phyloP scores from a whole-genome alignment of 2,113 vertebrate species.

The Triplophysa dalaica region DNA sequence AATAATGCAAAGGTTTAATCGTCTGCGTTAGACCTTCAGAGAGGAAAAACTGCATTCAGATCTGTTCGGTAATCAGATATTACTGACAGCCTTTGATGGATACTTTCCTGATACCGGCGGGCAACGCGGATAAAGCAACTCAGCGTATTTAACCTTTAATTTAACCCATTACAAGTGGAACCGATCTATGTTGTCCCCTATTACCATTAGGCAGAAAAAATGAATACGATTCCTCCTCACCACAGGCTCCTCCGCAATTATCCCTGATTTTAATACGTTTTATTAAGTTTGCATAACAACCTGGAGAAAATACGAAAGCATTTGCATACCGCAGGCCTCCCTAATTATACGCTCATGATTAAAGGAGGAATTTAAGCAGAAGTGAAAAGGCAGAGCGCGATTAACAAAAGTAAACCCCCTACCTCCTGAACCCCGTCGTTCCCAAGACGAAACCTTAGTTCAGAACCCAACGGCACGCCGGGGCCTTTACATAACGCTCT shows the following conservation, averaged over 20 bases:
- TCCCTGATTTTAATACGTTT: slow-evolving; percentile 69
- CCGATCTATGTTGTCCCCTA: slow-evolving; percentile 48
- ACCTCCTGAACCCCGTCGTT: slow-evolving; percentile 13
- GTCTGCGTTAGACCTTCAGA: slow-evolving; percentile 35
- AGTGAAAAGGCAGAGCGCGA: slow-evolving; percentile 58
- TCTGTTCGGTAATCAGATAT: slow-evolving; percentile 40
- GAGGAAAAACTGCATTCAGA: slow-evolving; percentile 44
- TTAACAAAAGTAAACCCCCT: slow-evolving; percentile 56
- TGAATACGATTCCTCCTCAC: slow-evolving; percentile 50
- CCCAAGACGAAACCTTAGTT: slow-evolving; percentile 52
- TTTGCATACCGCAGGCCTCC: slow-evolving; percentile 65
- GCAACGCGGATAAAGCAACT: slow-evolving; percentile 43
- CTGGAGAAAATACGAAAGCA: slow-evolving; percentile 59
- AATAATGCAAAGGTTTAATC: slow-evolving; percentile 25
- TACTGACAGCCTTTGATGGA: slow-evolving; percentile 49
- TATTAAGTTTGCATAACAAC: slow-evolving; percentile 74
- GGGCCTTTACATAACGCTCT: slow-evolving; percentile 33
- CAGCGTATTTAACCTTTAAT: slow-evolving; percentile 57
- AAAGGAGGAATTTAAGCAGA: slow-evolving; percentile 66
- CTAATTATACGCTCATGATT: slow-evolving; percentile 71
- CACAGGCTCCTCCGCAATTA: slow-evolving; percentile 64
- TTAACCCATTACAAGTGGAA: slow-evolving; percentile 36
- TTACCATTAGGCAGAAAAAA: slow-evolving; percentile 51
- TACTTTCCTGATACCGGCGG: slow-evolving; percentile 40
- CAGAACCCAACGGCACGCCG: slow-evolving; percentile 19